Conservation (phyloP, 2,113 vertebrate species). For the Tragelaphus strepsiceros region DNA sequence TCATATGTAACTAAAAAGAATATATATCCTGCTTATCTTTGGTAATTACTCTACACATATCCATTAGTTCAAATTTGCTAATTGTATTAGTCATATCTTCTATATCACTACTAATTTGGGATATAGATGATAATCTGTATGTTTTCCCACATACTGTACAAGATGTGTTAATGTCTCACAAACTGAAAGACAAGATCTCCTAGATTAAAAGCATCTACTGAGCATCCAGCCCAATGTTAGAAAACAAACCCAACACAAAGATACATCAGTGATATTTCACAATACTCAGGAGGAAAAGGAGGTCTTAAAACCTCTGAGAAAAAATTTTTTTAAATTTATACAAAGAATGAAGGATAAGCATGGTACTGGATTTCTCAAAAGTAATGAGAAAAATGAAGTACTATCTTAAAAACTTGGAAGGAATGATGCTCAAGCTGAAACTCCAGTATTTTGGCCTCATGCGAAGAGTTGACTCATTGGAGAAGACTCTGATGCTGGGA, state of each 20-base stretch:
- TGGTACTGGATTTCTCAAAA: neutral
- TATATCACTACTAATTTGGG: neutral
- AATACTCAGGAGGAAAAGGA: neutral
- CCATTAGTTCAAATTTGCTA: constrained; percentile 19
- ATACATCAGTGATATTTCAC: neutral
- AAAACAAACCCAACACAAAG: neutral
- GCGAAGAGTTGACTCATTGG: no score
- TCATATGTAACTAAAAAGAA: neutral
- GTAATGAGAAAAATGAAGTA: constrained; percentile 7
- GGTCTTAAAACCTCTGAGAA: neutral
- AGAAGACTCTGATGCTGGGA: no score
- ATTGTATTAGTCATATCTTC: neutral
- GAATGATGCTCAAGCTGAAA: no score
- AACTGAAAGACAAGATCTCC: neutral
- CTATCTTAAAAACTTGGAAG: neutral
- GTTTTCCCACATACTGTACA: neutral
- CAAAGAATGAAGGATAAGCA: neutral
- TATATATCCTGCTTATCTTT: neutral
- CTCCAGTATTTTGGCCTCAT: no score
- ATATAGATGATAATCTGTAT: neutral
- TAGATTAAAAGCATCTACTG: neutral
- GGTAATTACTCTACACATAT: neutral
- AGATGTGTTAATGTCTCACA: neutral
- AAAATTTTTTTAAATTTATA: neutral
- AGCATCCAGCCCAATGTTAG: neutral